Conservation (phyloP, 2,797 vertebrate genomes). For the Danio kyathit region DNA sequence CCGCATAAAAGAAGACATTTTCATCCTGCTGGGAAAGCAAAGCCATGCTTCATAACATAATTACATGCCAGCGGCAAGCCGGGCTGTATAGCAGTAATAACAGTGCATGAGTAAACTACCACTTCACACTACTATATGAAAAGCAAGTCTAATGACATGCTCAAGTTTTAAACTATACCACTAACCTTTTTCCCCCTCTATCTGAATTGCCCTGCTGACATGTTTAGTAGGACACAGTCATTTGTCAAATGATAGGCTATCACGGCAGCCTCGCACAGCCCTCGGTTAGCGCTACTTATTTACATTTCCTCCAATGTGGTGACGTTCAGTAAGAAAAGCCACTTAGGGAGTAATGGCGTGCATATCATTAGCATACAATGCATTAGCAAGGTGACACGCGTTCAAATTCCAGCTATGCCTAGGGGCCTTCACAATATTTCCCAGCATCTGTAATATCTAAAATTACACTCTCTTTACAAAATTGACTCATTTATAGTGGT, state of each 20-base stretch:
- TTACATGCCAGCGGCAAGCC: conserved; percentile 47
- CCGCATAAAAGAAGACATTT: conserved; percentile 41
- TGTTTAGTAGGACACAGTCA: conserved; percentile 46
- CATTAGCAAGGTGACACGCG: neutral
- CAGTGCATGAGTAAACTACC: conserved; percentile 32
- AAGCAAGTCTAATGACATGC: conserved; percentile 39
- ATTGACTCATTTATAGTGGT: neutral
- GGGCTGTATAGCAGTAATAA: conserved; percentile 31
- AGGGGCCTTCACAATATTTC: neutral
- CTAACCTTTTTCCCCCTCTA: conserved; percentile 15
- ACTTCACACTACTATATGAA: conserved; percentile 46
- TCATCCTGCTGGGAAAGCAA: conserved; percentile 40
- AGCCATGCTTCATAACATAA: conserved; percentile 55
- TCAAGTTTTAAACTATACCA: conserved; percentile 27
- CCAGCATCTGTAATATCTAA: neutral
- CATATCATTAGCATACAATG: conserved; percentile 9
- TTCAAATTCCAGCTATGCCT: neutral
- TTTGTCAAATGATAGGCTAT: conserved; percentile 46
- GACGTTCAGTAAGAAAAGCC: conserved; percentile 14
- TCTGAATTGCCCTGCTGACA: conserved; percentile 37
- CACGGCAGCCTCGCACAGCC: neutral
- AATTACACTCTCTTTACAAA: conserved; percentile 20
- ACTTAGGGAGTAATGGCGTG: conserved; percentile 4
- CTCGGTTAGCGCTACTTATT: neutral
- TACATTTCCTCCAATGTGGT: conserved; percentile 28